These are phyloP conservation scores for Pedicia rivosa DNA, from an alignment of 2,888 invertebrate genomes.

Conservation along the genomic window DNA sequence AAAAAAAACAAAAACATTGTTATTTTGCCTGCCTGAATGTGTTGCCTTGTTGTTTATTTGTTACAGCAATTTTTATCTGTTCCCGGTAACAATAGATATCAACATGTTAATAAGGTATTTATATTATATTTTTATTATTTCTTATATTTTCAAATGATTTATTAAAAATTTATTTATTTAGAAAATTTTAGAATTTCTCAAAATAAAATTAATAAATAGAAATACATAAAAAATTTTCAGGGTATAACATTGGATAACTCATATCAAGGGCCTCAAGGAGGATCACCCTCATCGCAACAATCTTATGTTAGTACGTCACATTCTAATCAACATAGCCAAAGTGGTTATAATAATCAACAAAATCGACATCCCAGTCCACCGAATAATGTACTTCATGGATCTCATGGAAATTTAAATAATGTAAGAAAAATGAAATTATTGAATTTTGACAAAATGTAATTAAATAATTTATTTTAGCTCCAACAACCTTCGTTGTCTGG, in stretches of 20 bases:
- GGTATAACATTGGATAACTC: constrained; percentile 1
- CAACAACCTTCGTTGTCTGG: constrained; percentile 27
- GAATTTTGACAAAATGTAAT: not conserved
- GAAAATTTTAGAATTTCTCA: too few relatives aligned
- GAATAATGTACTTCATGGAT: constrained; percentile 16
- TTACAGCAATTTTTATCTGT: constrained; percentile 79
- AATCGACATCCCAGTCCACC: constrained; percentile 15
- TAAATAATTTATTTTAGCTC: not conserved
- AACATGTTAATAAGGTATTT: constrained; percentile 62
- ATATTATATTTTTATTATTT: constrained; percentile 27
- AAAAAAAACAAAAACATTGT: too few relatives aligned
- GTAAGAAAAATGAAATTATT: not conserved
- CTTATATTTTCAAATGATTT: constrained; percentile 19
- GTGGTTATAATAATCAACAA: constrained; percentile 15
- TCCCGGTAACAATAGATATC: constrained; percentile 72
- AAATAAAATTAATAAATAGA: not conserved
- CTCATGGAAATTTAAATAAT: constrained; percentile 19
- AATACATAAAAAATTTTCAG: not conserved
- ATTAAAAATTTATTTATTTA: too few relatives aligned
- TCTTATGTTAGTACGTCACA: constrained; percentile 14
- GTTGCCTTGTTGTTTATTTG: constrained; percentile 25
- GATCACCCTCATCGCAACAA: constrained; percentile 17
- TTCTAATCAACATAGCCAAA: constrained; percentile 6
- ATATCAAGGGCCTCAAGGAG: constrained; percentile 14
- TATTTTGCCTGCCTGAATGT: constrained; percentile 37